Evolutionary conservation across 1,140 invertebrate genomes (phyloP), one percentile per base, ranked within the genome.

Genomic region (Diorhabda elongata): DNA sequence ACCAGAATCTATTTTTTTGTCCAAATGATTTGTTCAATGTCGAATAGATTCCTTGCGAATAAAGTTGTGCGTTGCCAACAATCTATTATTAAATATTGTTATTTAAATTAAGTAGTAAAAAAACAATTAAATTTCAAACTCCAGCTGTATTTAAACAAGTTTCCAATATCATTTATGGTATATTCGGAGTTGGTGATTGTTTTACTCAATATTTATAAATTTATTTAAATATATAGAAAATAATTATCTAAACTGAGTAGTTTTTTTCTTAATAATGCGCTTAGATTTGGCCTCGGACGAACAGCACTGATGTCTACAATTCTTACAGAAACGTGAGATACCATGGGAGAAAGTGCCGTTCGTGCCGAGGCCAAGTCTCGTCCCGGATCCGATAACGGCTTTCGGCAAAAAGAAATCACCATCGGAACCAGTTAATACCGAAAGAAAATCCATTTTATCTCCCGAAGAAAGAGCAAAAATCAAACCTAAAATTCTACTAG

Each of bases 331-430:
- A 85, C 86, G 85, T 74, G 85, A 85, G 79, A 89, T 92, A 73
- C 90, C 91, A 74, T 94, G 91, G 91, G 90, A 92, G 81, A 92
- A 92, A 85, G 89, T 92, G 77, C 92, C 92, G 72, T 88, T 87
- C 80, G 91, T 93, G 74, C 90, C 92, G 70, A 85, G 92, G 71
- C 91, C 92, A 71, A 91, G 91, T 74, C 85, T 92, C 78, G 88
- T 93, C 70, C 87, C 91, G 62, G 90, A 91, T 79, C 91, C 91
- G 58, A 87, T 92, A 80, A 92, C 91, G 69, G 92, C 91, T 63
- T 93, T 90, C 84, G 91, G 91, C 42, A 83, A 83, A 85, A 86
- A 57, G 84, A 85, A 75, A 58, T 75, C 47, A 52, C 61, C 73
- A 73, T 75, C 62, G n/a, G 75, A 79, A 61, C 64, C 11, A 7